phyloP scores from a whole-genome alignment of 2,888 invertebrate genomes.

The Acleris literana region DNA sequence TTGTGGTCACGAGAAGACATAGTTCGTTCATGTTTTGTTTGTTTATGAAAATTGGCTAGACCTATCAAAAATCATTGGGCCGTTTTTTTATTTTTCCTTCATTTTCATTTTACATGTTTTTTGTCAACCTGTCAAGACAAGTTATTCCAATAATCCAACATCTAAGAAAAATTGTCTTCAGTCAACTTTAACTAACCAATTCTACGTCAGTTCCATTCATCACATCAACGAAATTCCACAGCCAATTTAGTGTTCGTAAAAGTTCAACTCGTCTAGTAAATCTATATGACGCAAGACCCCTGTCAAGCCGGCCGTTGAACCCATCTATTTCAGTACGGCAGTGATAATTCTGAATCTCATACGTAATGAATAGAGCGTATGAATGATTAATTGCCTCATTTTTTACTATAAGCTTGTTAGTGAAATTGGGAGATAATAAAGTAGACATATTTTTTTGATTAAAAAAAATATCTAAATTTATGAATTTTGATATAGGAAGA shows the following conservation, averaged over 20 bases:
- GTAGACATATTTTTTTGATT: conserved; percentile 2
- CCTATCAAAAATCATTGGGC: no score
- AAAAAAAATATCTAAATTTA: neutral
- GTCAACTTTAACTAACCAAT: no score
- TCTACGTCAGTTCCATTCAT: neutral
- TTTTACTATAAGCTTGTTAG: conserved; percentile 12
- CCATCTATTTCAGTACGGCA: conserved; percentile 21
- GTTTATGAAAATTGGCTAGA: no score
- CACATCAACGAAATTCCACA: neutral
- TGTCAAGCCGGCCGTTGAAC: conserved; percentile 23
- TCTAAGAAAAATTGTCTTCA: no score
- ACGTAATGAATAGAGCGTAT: conserved; percentile 9
- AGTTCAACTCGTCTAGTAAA: conserved; percentile 5
- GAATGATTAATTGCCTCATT: conserved; percentile 9
- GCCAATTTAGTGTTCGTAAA: conserved; percentile 7
- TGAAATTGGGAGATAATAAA: conserved; percentile 2
- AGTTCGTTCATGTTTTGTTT: no score
- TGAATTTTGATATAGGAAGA: no score
- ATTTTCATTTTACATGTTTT: no score
- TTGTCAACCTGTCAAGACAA: no score
- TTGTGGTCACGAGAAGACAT: no score
- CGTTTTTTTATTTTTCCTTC: no score
- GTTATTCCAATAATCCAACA: no score
- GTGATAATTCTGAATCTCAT: conserved; percentile 9
- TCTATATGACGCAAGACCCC: conserved; percentile 13